Base-by-base conservation (phyloP, 2,797 vertebrate genomes). In the Carapus acus region DNA sequence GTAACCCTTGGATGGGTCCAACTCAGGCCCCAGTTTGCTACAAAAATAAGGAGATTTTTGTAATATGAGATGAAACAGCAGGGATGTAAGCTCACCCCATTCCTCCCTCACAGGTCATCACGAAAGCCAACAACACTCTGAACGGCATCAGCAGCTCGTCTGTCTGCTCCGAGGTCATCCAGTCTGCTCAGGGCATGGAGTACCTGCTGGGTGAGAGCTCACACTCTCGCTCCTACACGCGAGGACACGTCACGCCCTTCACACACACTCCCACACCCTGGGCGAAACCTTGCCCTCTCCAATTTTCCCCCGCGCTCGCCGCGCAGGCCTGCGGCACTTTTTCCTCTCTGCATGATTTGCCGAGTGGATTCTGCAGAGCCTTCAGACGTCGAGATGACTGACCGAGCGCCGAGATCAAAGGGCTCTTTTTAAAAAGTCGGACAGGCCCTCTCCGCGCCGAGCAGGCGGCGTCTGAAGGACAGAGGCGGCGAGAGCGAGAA, bases 121-220 rank as follows among this genome's bases (percentile, higher is more conserved):
- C 88, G 83, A 97, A 96, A 79, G 96, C 96, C 62, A 98, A 98
- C 37, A 93, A 96, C 76, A 97, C 91, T 62, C 89, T 99, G 75
- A 99, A 99, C 58, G 78, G 95, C 71, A 99, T 99, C 78, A 98
- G 96, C 80, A 97, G 96, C 81, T 98, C 96, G 11, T 86, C 90
- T 1, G 93, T 99, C 67, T 99, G 96, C 85, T 97, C 93, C 3
- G 96, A 99, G 88, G 96, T 99, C 69, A 98, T 99, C 85, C 96
- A 97, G 76, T 98, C 96, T 41, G 92, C 92, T 31, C 94, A 96
- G 79, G 96, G 96, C 81, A 97, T 97, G 95, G 96, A 98, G 56
- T 99, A 99, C 87, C 90, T 99, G 65, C 79, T 96, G 67, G 96
- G 96, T 99, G 89, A 83, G 91, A 55, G 20, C 43, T 15, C 21